Evolutionary conservation across 1,140 invertebrate species (phyloP), one percentile per base, ranked within the genome.

Genomic region (Chlorops oryzae): DNA sequence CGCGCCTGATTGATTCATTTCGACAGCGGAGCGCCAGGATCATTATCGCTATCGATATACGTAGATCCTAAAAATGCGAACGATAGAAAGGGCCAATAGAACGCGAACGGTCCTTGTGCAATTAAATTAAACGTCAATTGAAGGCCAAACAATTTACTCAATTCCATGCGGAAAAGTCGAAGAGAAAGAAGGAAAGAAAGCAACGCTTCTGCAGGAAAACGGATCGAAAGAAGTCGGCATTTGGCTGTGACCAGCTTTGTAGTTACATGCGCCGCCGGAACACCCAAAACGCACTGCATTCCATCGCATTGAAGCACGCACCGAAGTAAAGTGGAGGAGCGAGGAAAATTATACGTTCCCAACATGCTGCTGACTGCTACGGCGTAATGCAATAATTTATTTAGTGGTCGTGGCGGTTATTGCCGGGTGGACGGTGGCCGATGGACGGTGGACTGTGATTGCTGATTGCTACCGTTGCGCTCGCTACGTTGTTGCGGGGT

Each of bases 41-140:
- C 42, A 44, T 44, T 24, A 44, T 18, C 18, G 15, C 17, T 9
- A 41, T 41, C 21, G 20, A 44, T 28, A 27, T 7, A n/a, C n/a
- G 20, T 12, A 13, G 37, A 15, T 39, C 12, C 12, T 18, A 15
- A 18, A 43, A 12, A 25, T 15, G 28, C 9, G 28, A 32, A 9
- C 9, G 28, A 32, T 9, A 32, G 28, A 32, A 15, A 32, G 28
- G 15, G 28, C 9, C 9, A 43, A 21, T 35, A 23, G 17, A 47
- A 47, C 6, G 18, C 15, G 27, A 32, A 46, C 32, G 44, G 34
- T 53, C 51, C 40, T 53, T 53, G n/a, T 32, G 40, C 51, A 49
- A 53, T 53, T 53, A 53, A n/a, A n/a, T 49, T 34, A 53, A 53
- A 53, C 46, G 51, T 49, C 51, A 53, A 53, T 53, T 49, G 32